Evolutionary conservation across 2,113 vertebrate genomes (phyloP), one percentile per base, ranked within the genome.

Genomic region (Vidua macroura): DNA sequence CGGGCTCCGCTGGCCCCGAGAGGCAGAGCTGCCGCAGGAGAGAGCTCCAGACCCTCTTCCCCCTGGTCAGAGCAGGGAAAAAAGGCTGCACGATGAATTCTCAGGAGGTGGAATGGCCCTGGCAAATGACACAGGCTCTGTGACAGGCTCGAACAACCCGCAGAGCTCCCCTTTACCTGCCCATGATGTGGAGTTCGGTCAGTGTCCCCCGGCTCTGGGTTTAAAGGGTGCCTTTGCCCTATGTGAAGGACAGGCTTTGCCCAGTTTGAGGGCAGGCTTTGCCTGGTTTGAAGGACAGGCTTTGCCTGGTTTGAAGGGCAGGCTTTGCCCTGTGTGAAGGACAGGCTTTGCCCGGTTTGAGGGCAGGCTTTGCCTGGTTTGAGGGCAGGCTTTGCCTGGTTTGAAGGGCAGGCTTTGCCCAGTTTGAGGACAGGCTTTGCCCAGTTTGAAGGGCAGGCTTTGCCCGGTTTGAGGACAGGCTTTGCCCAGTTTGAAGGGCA

Each of bases 151-250:
- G 5, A 49, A 49, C n/a, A 35, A 19, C 8, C 1, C 1, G 1
- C 69, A 74, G 28, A 64, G 13, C 19, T 16, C 13, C 4, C 13
- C 13, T 43, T 15, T 28, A 67, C 41, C 27, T 1, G 1, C 17
- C 5, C 1, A 0, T 4, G 43, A 4, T 4, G 15, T 1, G 16
- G 33, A 9, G 20, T 5, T 88, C 13, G 44, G 35, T 43, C 46
- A 30, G 27, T 12, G 44, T 25, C 11, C 27, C 33, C 24, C 0
- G 0, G 37, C 0, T 0, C 52, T 7, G 35, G 10, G 2, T 18
- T 9, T 39, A 39, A 51, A 37, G 51, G 15, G 2, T 53, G 1
- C 35, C 35, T 35, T 35, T 35, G 35, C 35, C 35, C 35, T 35
- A 8, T 35, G 35, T 35, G 35, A 35, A 35, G 35, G 35, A 8